These are phyloP conservation scores for Nasonia vitripennis DNA, from an alignment of 1,140 invertebrate species.

Conservation along the genomic window DNA sequence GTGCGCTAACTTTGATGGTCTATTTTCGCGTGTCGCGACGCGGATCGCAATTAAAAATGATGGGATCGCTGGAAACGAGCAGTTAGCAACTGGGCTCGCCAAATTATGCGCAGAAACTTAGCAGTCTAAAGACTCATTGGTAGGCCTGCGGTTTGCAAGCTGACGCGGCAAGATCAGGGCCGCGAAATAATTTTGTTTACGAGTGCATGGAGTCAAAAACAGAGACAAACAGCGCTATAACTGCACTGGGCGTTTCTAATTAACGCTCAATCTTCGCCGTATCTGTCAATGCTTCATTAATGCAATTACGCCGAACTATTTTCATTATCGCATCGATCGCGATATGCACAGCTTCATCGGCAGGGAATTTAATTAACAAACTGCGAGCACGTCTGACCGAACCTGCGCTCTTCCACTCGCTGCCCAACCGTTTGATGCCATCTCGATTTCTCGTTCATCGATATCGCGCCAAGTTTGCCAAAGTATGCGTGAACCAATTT, in stretches of 20 bases:
- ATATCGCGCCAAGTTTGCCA: too few species aligned
- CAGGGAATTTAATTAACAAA: neutral
- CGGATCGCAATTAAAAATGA: neutral
- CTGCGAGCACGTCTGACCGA: too few species aligned
- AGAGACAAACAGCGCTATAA: neutral
- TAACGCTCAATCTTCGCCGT: neutral
- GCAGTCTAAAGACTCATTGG: constrained; percentile 31
- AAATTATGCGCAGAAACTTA: constrained; percentile 32
- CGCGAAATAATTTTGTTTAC: constrained; percentile 16
- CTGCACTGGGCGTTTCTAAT: neutral
- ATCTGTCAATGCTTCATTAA: neutral
- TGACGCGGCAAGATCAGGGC: constrained; percentile 7
- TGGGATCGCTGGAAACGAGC: neutral
- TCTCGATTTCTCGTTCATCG: too few species aligned
- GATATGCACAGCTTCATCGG: neutral
- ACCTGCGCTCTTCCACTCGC: too few species aligned
- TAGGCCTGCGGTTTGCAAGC: constrained; percentile 8
- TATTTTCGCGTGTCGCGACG: neutral
- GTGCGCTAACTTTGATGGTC: neutral
- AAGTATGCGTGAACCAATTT: too few species aligned
- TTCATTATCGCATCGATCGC: neutral
- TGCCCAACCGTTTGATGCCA: too few species aligned
- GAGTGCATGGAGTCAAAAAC: neutral
- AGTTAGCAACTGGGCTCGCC: neutral
- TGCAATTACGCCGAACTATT: neutral